phyloP scores from a whole-genome alignment of 2,797 vertebrate genomes.

The Dendrocincla fuliginosa region DNA sequence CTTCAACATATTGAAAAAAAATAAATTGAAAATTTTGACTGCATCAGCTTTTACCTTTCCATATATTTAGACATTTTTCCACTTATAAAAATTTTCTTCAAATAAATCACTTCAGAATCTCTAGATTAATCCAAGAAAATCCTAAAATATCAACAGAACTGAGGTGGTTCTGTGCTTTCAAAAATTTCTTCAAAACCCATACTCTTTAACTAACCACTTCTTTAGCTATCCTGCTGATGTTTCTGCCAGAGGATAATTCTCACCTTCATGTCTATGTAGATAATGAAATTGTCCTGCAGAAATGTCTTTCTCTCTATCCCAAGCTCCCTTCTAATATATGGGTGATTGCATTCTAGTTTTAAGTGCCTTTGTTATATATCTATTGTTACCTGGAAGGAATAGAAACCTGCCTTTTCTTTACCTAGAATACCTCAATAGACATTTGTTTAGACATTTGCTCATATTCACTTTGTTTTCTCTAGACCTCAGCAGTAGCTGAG shows the following conservation, averaged over 20 bases:
- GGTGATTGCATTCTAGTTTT: neutral
- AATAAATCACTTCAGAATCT: neutral
- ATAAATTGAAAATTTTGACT: neutral
- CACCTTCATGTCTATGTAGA: fast-evolving
- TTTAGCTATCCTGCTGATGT: neutral
- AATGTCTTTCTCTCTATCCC: neutral
- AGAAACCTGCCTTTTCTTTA: neutral
- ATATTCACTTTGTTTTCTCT: neutral
- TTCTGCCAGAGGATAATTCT: neutral
- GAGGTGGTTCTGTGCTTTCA: fast-evolving
- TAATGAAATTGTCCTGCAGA: neutral
- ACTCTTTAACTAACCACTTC: neutral
- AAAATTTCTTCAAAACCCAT: neutral
- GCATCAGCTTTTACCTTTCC: neutral
- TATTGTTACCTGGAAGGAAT: neutral
- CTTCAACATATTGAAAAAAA: neutral
- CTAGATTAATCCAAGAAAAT: neutral
- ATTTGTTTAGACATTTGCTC: neutral
- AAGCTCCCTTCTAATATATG: neutral
- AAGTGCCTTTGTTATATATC: neutral
- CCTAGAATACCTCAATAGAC: neutral
- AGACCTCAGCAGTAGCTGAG: neutral
- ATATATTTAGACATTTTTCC: neutral
- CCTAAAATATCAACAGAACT: neutral
- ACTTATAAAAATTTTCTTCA: neutral